Evolutionary conservation across 2,797 vertebrate species (phyloP).

Genomic region (Trachops cirrhosus): DNA sequence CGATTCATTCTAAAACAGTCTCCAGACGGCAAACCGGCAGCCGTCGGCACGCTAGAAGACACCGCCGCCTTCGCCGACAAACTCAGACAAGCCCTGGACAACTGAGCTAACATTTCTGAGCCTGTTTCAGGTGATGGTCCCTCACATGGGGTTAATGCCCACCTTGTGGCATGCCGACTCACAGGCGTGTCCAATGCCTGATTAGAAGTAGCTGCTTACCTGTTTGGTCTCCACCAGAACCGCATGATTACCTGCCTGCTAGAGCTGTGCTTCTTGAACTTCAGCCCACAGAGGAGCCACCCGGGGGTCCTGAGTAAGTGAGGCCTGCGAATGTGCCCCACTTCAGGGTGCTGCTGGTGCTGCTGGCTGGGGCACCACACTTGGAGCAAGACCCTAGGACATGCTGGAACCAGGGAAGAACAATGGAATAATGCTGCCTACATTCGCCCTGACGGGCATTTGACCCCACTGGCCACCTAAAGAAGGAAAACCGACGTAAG

Average conservation of each 20-base stretch:
- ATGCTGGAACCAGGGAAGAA: background rate
- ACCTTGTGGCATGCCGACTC: fast-evolving
- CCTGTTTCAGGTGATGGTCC: background rate
- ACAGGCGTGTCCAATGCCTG: fast-evolving
- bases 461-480: background rate
- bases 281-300: background rate
- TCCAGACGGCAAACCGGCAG: background rate
- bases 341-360: no score
- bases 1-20: background rate
- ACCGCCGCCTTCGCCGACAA: background rate
- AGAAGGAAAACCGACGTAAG: background rate
- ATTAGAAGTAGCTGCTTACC: background rate
- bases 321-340: background rate
- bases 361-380: background rate
- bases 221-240: background rate
- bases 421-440: background rate
- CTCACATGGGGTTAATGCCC: background rate
- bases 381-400: background rate
- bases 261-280: background rate
- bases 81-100: background rate
- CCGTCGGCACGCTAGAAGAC: background rate
- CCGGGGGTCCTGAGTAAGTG: background rate
- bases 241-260: background rate
- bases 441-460: background rate
- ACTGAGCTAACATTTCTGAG: background rate